Conservation (phyloP, 2,797 vertebrate genomes). For the Chloroceryle amazona region DNA sequence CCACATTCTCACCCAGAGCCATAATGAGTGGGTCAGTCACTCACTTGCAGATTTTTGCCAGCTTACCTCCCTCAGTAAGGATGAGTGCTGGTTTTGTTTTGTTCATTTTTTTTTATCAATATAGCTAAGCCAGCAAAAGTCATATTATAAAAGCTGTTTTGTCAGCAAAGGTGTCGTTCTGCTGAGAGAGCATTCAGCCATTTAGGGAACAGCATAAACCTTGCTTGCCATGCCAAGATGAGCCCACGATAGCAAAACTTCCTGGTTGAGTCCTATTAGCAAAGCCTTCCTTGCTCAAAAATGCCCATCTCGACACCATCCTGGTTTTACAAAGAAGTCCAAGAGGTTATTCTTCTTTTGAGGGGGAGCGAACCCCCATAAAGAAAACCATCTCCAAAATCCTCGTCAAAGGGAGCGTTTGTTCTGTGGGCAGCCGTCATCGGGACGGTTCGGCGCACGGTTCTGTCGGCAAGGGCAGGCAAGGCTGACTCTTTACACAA, state of each 20-base stretch:
- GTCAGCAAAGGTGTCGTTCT: slow-evolving; percentile 54
- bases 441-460: neutral
- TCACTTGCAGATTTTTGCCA: neutral
- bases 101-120: slow-evolving; percentile 16
- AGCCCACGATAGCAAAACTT: neutral
- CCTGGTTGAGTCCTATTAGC: neutral
- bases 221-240: neutral
- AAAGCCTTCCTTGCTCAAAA: neutral
- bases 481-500: neutral
- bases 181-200: slow-evolving; percentile 26
- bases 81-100: neutral
- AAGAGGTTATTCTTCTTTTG: neutral
- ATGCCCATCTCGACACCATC: neutral
- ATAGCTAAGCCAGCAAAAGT: slow-evolving; percentile 47
- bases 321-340: neutral
- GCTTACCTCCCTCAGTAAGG: neutral
- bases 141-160: neutral
- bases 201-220: slow-evolving; percentile 10
- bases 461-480: neutral
- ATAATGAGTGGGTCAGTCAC: neutral
- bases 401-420: neutral
- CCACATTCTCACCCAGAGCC: neutral
- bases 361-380: neutral
- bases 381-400: neutral
- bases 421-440: neutral